Evolutionary conservation across 2,888 invertebrate species (phyloP), one percentile per base, ranked within the genome.

Genomic region (Synergus japonicus): DNA sequence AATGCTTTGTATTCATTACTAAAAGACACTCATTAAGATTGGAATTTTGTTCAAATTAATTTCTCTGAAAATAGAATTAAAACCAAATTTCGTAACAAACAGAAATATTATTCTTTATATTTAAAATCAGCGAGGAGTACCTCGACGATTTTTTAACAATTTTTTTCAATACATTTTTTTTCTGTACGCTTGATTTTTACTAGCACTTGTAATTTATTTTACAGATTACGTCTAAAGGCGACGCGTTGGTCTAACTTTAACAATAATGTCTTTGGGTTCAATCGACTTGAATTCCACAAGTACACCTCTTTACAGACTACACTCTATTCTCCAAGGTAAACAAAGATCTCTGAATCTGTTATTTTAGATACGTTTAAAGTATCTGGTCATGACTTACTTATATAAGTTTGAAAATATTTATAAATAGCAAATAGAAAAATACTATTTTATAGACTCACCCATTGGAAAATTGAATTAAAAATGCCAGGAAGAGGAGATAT

Each of bases 381-480:
- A 49, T 49, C 22, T 69, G 9, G 22, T 46, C 12, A 15, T 29
- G n/a, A 41, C 37, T 54, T 49, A n/a, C n/a, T 73, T 73, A 73
- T 54, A 73, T 73, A 73, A 73, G 12, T 10, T 73, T 54, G 41
- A 22, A 22, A 60, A 12, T 12, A 46, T 46, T 46, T 29, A 29
- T 29, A 29, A 22, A 15, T 29, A 0, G n/a, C 3, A 49, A n/a
- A 5, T 37, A 73, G 49, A n/a, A 54, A 22, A 44, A 0, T 9
- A 10, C n/a, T n/a, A 49, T n/a, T 13, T 15, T n/a, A 10, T 29
- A 4, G 10, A 73, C 73, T 54, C n/a, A 73, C 73, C 73, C 73
- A 37, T 54, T 29, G 29, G 73, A 73, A 46, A 54, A n/a, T 4
- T 73, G 73, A n/a, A 73, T 37, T 2, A 54, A 15, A 29, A 73